Percentiles rank a stretch among this genome's conserved stretches.
phyloP scores from a whole-genome alignment of 2,113 vertebrate genomes.

The Shinisaurus crocodilurus region DNA sequence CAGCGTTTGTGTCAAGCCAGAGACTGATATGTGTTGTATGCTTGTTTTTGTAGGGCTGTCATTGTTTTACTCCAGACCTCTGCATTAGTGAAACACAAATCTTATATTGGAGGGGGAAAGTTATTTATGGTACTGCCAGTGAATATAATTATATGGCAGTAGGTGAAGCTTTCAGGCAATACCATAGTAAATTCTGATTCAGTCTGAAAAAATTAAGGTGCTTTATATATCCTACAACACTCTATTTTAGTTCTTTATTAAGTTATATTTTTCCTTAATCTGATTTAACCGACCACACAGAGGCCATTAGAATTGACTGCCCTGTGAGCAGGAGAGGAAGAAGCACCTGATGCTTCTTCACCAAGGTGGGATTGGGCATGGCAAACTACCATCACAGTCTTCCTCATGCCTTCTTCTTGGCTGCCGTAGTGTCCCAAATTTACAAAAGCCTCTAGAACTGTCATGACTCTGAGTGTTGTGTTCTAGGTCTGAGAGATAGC shows the following conservation, averaged over 20 bases:
- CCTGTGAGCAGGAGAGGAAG: no score
- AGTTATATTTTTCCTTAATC: no score
- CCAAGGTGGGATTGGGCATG: no score
- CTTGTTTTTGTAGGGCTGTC: fast-evolving
- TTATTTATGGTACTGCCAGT: no score
- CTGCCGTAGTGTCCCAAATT: background rate
- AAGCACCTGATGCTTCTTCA: no score
- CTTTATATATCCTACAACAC: no score
- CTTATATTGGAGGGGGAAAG: background rate
- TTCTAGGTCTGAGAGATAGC: background rate
- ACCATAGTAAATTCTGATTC: background rate
- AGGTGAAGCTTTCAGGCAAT: background rate
- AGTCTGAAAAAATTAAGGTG: no score
- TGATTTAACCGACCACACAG: no score
- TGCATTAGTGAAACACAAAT: background rate
- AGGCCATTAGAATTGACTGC: no score
- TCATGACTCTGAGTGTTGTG: no score
- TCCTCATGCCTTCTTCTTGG: background rate
- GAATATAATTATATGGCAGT: background rate
- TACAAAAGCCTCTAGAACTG: no score
- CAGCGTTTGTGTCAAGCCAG: background rate
- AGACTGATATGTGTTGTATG: fast-evolving
- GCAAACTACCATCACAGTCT: background rate
- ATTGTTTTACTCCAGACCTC: background rate
- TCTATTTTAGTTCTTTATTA: no score